Percentiles rank a stretch among this genome's conserved stretches.
These are phyloP conservation scores for Xerus inauris DNA, from an alignment of 2,113 vertebrate genomes.

Conservation along the genomic window DNA sequence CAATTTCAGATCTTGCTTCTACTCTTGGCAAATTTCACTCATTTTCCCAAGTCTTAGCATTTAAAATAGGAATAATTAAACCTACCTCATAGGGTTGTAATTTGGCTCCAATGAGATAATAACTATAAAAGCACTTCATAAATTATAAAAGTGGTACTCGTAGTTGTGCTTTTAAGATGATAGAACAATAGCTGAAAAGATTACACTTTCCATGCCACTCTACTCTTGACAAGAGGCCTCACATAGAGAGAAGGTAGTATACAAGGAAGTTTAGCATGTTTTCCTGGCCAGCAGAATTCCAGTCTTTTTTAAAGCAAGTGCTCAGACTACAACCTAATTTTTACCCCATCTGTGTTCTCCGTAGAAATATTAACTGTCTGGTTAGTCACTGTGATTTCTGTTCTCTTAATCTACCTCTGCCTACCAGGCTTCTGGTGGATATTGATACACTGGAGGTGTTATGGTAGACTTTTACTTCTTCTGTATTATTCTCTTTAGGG, in stretches of 20 bases:
- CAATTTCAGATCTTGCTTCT: background rate
- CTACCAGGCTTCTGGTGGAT: background rate
- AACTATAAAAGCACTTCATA: background rate
- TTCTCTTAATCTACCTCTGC: background rate
- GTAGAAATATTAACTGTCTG: background rate
- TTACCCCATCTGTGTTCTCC: background rate
- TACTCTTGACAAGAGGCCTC: background rate
- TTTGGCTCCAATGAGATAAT: background rate
- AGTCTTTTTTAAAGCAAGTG: background rate
- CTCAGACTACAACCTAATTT: background rate
- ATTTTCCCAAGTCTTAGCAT: background rate
- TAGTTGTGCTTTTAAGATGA: background rate
- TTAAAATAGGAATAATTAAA: background rate
- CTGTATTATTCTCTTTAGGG: background rate
- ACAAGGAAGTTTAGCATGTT: background rate
- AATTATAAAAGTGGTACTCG: background rate
- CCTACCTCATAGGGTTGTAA: background rate
- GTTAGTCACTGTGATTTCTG: background rate
- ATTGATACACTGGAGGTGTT: background rate
- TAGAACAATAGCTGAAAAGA: background rate
- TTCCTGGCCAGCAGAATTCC: background rate
- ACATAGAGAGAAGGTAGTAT: background rate
- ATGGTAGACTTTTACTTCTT: background rate
- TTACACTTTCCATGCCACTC: background rate
- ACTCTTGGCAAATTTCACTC: background rate